Percentiles rank a stretch among this genome's conserved stretches.
Conservation (phyloP, 1,140 invertebrate species). For the Mycetomoellerius zeteki region DNA sequence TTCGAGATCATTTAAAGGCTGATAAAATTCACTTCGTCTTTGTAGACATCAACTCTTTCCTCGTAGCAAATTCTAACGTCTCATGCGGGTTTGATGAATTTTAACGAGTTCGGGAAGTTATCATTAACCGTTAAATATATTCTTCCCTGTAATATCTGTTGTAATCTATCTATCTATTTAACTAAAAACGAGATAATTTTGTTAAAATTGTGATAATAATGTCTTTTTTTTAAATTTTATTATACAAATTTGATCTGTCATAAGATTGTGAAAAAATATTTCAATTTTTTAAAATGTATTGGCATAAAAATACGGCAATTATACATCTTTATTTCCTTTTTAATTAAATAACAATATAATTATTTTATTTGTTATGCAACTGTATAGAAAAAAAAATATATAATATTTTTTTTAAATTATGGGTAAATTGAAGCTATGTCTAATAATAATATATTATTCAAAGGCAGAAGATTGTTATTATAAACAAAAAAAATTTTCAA, state of each 20-base stretch:
- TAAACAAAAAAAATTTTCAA: background rate
- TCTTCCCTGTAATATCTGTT: background rate
- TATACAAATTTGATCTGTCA: background rate
- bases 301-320: background rate
- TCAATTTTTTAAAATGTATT: background rate
- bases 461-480: background rate
- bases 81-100: constrained; percentile 35
- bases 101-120: constrained; percentile 42
- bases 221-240: no score
- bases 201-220: background rate
- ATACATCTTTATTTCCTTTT: background rate
- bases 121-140: constrained; percentile 9
- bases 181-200: constrained; percentile 11
- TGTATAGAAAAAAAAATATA: background rate
- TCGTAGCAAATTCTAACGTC: constrained; percentile 9
- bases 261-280: background rate
- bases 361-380: background rate
- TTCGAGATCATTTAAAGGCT: constrained; percentile 37
- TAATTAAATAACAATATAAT: background rate
- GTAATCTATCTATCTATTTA: constrained; percentile 30
- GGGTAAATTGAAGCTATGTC: background rate
- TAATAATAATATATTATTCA: background rate
- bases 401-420: background rate
- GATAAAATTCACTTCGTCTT: constrained; percentile 70
- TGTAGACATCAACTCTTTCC: constrained; percentile 28